Base-by-base conservation (phyloP, 2,113 vertebrate species). In the Parus major region DNA sequence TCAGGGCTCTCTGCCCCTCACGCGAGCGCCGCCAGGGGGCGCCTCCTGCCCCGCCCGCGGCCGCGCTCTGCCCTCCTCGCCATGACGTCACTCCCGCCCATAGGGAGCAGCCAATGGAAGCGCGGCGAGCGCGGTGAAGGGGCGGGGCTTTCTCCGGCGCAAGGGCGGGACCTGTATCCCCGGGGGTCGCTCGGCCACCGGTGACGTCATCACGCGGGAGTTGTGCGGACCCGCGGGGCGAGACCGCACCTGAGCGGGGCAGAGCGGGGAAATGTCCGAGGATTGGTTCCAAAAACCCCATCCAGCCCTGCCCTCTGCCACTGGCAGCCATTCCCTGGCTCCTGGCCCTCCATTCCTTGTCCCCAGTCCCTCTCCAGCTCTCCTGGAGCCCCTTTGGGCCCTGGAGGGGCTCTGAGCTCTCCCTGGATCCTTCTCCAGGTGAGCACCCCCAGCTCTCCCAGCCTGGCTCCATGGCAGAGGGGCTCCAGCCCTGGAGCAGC, bases 41-140 rank as follows among this genome's bases (percentile, higher is more conserved):
- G 59, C 50, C 11, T 21, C n/a, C 15, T 4, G 15, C 64, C 20
- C 56, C 82, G 29, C 44, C 35, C 35, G 6, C 23, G 4, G 20
- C 33, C 46, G 39, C 52, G 35, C 63, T 11, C 46, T 1, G 31
- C 18, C 23, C 69, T 1, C 56, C 8, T 9, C 8, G 7, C 27
- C 1, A 15, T 72, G 47, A 86, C 41, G 81, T 86, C 90, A 92
- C n/a, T 42, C 0, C 36, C 36, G 36, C 36, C 36, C 36, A 39
- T 39, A 39, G 36, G 36, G 36, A 39, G 36, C 14, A 66, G 19
- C 91, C 85, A 88, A 92, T 68, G 53, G 60, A 7, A 79, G 27
- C 11, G 19, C 28, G 17, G 46, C 0, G 1, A 35, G 8, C 1
- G 0, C 11, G 1, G 12, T 0, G 12, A 22, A 5, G 24, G n/a